Evolutionary conservation across 2,888 invertebrate species (phyloP), one percentile per base, ranked within the genome.

Genomic region (Ferdinandea cuprea): DNA sequence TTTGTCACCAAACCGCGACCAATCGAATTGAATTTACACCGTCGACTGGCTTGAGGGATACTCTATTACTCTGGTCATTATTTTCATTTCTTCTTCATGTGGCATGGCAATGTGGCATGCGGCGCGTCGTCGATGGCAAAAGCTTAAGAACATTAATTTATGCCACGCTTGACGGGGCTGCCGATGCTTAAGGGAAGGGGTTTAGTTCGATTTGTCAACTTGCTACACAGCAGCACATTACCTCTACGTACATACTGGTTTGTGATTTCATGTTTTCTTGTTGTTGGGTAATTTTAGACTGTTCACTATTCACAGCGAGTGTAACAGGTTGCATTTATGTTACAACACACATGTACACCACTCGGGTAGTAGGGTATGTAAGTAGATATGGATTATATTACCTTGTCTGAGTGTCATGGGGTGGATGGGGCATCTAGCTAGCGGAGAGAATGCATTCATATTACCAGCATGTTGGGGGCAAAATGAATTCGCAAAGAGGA

Each of bases 91-190:
- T 58, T 72, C 68, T 58, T 19, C 66, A 56, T 63, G 69, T 15
- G 44, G 35, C 48, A 61, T 78, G 37, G 9, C n/a, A n/a, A n/a
- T n/a, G n/a, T n/a, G n/a, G n/a, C n/a, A n/a, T 78, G 37, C 48
- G 52, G 9, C n/a, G 19, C 48, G 54, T 6, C 48, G 54, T 6
- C n/a, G 48, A 42, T 65, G 59, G 72, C 66, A 61, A 56, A 28
- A 68, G 77, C 72, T 66, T 73, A 52, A 71, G 54, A 68, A 72
- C 83, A 83, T 83, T 83, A 83, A 83, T 83, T 83, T 83, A 68
- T 83, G 83, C 78, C 83, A 78, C 72, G 68, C 78, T 83, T 58
- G 48, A 50, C 37, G 72, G 46, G 59, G 65, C 58, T 66, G 61
- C 17, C 13, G 58, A 42, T 59, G 56, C 42, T 69, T 58, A 40